Base-by-base conservation (phyloP, 2,888 invertebrate species). In the Ornithoptera alexandrae region DNA sequence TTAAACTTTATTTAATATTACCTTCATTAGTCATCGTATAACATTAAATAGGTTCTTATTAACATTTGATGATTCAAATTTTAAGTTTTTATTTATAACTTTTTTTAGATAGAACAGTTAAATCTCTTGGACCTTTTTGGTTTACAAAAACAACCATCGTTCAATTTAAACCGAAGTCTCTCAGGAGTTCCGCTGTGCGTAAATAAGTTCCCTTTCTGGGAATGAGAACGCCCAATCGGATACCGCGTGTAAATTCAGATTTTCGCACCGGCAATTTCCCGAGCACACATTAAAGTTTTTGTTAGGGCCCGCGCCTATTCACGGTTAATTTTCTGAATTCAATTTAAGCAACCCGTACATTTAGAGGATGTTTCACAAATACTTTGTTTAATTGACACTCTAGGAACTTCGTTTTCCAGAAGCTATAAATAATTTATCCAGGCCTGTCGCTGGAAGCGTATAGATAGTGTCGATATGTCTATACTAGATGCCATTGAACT, bases 201-300 rank as follows among this genome's bases (percentile, higher is more conserved):
- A 85, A 86, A 90, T 89, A 86, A 70, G 87, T 89, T 88, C 82
- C 84, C 84, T 79, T 79, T 82, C 80, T 75, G 79, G 79, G 79
- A 84, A 81, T 84, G 85, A 83, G 80, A 82, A 78, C 79, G 77
- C 81, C 81, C 81, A 81, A 78, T 83, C 85, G 81, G 81, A 86
- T 83, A 78, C 85, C 85, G 82, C 84, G 79, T 84, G 84, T 88
- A 87, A 87, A 86, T 86, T 84, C 79, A 84, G 86, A 85, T 87
- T 87, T 86, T 89, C 86, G 81, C 87, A 82, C 85, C 80, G 80
- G 83, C 85, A 82, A 81, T 78, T 81, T 81, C 79, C 77, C 79
- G 79, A 80, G 79, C 81, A 86, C 85, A 81, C 85, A 87, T 89
- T 89, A 81, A 89, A 89, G 86, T 91, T 91, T 90, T 89, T 90